Evolutionary conservation across 1,140 invertebrate genomes (phyloP), one percentile per base, ranked within the genome.

Genomic region (Andricus grossulariae): DNA sequence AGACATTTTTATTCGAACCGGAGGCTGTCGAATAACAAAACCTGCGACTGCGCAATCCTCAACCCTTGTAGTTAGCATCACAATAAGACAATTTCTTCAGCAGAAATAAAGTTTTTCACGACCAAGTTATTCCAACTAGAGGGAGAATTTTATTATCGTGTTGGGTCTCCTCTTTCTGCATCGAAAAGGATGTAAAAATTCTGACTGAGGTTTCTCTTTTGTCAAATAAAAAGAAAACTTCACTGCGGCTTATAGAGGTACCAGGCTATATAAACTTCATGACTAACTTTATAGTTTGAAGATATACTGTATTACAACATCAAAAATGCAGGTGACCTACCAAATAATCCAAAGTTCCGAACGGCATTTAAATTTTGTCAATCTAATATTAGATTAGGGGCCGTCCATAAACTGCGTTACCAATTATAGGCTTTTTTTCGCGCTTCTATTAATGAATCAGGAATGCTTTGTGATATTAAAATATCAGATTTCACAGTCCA

Each of bases 1-100:
- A n/a, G 72, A 75, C 74, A 80, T 73, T 73, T 70, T 45, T 57
- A 60, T 80, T 49, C 18, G 39, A 66, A 73, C 57, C 51, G 70
- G 71, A 73, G 49, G 25, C 70, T 39, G 66, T 18, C 57, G 45
- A 78, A 81, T 74, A 50, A 76, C 21, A 51, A n/a, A 21, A 72
- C 19, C n/a, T 57, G 72, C 71, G 72, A n/a, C 21, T 73, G 39
- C 10, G 21, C 39, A 55, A 73, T 73, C 10, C 51, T 32, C 25
- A 66, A 66, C 60, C 25, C 60, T 66, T 66, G 60, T 66, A 39
- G 13, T 66, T 66, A 45, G 60, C 60, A 66, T 66, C 25, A 66
- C 60, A 66, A 66, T 66, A 66, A 66, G 60, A 66, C 25, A 66
- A 66, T 66, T 66, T 66, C 25, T 66, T 66, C 6, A 16, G 25